Percentiles rank a stretch among this genome's conserved stretches.
These are phyloP conservation scores for Chitala chitala DNA, from an alignment of 2,113 vertebrate genomes.

Conservation along the genomic window DNA sequence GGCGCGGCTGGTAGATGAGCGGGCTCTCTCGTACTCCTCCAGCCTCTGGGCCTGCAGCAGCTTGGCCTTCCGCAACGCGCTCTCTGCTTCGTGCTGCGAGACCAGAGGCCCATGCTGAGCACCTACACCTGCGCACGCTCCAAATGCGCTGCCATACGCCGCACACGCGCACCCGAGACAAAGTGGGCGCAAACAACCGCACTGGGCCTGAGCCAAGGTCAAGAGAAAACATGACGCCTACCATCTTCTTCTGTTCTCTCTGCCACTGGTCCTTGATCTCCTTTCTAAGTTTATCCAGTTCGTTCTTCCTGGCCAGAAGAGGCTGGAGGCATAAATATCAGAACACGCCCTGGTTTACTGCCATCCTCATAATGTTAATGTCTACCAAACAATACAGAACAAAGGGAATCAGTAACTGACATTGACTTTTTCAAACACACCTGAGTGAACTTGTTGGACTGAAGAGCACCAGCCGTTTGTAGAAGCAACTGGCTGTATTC, in stretches of 20 bases:
- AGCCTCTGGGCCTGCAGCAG: constrained; percentile 79
- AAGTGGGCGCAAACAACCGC: background rate
- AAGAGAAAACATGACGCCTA: constrained; percentile 35
- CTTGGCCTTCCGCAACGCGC: constrained; percentile 80
- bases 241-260: constrained; percentile 92
- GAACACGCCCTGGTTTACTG: too few species aligned
- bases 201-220: too few species aligned
- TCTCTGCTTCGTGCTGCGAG: constrained; percentile 83
- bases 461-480: constrained; percentile 79
- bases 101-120: constrained; percentile 8
- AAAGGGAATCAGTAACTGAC: background rate
- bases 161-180: background rate
- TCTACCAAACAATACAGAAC: background rate
- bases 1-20: constrained; percentile 75
- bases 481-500: constrained; percentile 82
- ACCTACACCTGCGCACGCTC: background rate
- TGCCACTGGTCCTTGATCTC: constrained; percentile 98
- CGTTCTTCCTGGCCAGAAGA: constrained; percentile 83
- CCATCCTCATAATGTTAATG: background rate
- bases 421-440: constrained; percentile 51
- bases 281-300: constrained; percentile 91
- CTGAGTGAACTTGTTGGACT: constrained; percentile 92
- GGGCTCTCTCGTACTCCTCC: constrained; percentile 92
- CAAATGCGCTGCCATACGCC: background rate
- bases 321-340: too few species aligned